Base-by-base conservation (phyloP, 2,113 vertebrate species). In the Steatornis caripensis region DNA sequence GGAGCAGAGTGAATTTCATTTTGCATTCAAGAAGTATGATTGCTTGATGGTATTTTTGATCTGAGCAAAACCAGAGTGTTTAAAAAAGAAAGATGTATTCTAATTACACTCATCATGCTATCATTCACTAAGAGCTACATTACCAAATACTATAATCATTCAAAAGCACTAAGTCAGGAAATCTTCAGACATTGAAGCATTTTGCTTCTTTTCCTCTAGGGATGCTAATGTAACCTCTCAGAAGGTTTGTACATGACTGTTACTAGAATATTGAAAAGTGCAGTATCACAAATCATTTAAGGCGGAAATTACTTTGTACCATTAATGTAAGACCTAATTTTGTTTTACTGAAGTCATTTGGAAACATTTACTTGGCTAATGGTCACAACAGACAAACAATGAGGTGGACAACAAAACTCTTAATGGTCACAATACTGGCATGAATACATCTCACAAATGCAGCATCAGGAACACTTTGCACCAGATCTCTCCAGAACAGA, bases 91-190 rank as follows among this genome's bases (percentile, higher is more conserved):
- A 91, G 37, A 93, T 80, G n/a, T 55, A 79, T 84, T 94, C 89
- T 81, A 91, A 95, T 96, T 90, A 87, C 69, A 79, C 51, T 95
- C 53, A 92, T 84, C 57, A 70, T 39, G 49, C 41, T 48, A 89
- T 74, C 79, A 64, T 91, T 97, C 62, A 92, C 86, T 94, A 93
- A 92, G 77, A 96, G 37, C 53, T 85, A 62, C 60, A 72, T 91
- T 95, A 95, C 69, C 78, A 95, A 94, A 93, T 86, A 89, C 91
- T 51, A 88, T 89, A 86, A 95, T 91, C 89, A 76, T 45, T 84
- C 69, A 90, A 96, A 87, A 86, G 57, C 45, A 89, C 2, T 68
- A 90, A 92, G 89, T 94, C 75, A 93, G 94, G 84, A 96, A 97
- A 82, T 71, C 88, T 90, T 89, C 92, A 93, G 90, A 77, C 70